Evolutionary conservation across 2,797 vertebrate genomes (phyloP).

Genomic region (Cossypha dichroa): DNA sequence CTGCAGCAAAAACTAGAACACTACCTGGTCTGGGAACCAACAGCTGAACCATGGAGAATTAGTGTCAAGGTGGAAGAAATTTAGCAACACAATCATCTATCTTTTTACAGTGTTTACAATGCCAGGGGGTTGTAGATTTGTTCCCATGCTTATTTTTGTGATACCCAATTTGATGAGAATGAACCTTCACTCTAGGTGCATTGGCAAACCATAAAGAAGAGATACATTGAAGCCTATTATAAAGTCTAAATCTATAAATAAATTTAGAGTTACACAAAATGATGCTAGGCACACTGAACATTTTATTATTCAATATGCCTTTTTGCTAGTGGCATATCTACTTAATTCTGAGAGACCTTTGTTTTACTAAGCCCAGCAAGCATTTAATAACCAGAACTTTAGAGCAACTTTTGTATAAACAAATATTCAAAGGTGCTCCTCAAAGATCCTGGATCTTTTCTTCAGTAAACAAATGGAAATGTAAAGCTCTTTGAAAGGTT

Average conservation of each 20-base stretch:
- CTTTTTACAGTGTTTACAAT: slow-evolving; percentile 44
- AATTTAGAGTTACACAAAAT: slow-evolving; percentile 63
- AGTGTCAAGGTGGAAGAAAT: slow-evolving; percentile 59
- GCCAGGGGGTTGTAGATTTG: slow-evolving; percentile 40
- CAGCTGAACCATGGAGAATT: slow-evolving; percentile 30
- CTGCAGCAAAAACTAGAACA: neutral
- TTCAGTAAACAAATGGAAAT: slow-evolving; percentile 25
- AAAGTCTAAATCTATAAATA: slow-evolving; percentile 70
- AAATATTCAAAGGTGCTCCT: slow-evolving; percentile 53
- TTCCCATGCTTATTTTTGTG: slow-evolving; percentile 51
- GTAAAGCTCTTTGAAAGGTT: neutral
- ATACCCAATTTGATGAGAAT: slow-evolving; percentile 66
- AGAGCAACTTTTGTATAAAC: slow-evolving; percentile 45
- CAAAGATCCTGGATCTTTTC: slow-evolving; percentile 25
- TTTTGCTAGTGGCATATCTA: slow-evolving; percentile 64
- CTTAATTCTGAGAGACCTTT: slow-evolving; percentile 65
- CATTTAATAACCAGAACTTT: slow-evolving; percentile 66
- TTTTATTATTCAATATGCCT: slow-evolving; percentile 73
- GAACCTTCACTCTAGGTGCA: slow-evolving; percentile 50
- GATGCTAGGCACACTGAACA: slow-evolving; percentile 6
- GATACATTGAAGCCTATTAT: slow-evolving; percentile 50
- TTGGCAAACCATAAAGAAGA: slow-evolving; percentile 49
- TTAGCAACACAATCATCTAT: slow-evolving; percentile 40
- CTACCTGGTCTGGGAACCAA: neutral
- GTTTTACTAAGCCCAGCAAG: slow-evolving; percentile 53